phyloP scores from a whole-genome alignment of 1,140 invertebrate genomes.

The Papilio polyxenes region DNA sequence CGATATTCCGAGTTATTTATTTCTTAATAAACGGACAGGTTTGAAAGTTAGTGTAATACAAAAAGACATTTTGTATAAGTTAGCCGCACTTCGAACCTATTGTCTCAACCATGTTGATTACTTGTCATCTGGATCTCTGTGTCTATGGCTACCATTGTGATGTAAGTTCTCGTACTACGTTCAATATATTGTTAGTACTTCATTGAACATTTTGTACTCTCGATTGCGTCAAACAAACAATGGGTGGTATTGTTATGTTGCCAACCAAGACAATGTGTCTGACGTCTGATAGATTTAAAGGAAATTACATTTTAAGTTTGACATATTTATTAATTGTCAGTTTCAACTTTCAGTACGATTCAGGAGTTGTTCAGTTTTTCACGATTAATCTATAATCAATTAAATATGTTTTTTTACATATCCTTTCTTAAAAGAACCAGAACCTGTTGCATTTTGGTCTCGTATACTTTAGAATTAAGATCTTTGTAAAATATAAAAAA shows the following conservation, averaged over 20 bases:
- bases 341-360: not conserved
- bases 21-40: too few species aligned
- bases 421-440: too few species aligned
- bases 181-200: not conserved
- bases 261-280: not conserved
- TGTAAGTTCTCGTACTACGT: not conserved
- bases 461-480: too few species aligned
- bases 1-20: too few species aligned
- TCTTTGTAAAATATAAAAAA: too few species aligned
- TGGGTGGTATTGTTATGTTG: not conserved
- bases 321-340: not conserved
- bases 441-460: too few species aligned
- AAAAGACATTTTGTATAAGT: not conserved
- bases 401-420: too few species aligned
- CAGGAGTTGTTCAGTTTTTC: too few species aligned
- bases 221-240: constrained; percentile 16
- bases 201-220: constrained; percentile 17
- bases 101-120: not conserved
- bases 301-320: not conserved
- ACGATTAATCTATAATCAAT: too few species aligned
- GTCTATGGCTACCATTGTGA: not conserved
- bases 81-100: not conserved
- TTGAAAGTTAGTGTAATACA: too few species aligned
- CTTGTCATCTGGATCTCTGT: not conserved
- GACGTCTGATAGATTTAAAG: not conserved